Evolutionary conservation across 1,140 invertebrate species (phyloP).

Genomic region (Hyles vespertilio): DNA sequence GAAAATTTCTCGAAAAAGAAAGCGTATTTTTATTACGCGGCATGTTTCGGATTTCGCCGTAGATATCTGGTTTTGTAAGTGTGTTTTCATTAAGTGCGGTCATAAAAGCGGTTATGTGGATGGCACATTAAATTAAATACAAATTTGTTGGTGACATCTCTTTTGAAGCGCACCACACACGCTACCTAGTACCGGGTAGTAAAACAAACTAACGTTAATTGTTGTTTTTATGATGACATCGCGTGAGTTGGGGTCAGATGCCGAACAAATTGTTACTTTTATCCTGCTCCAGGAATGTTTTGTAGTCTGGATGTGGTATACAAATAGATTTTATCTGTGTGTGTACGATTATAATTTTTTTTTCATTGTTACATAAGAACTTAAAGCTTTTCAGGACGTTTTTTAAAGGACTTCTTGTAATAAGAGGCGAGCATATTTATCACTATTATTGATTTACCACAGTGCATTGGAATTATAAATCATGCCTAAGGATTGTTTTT

Average conservation of each 20-base stretch:
- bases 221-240: slow-evolving; percentile 60
- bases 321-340: background rate
- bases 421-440: too few relatives aligned
- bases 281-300: slow-evolving; percentile 3
- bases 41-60: slow-evolving; percentile 13
- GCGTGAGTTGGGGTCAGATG: slow-evolving; percentile 50
- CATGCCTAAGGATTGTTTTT: too few relatives aligned
- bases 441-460: too few relatives aligned
- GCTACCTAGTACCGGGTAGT: slow-evolving; percentile 34
- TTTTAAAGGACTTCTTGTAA: too few relatives aligned
- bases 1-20: slow-evolving; percentile 13
- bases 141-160: slow-evolving; percentile 41
- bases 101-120: slow-evolving; percentile 34
- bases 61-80: slow-evolving; percentile 29
- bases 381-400: too few relatives aligned
- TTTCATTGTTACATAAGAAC: too few relatives aligned
- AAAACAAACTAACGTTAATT: slow-evolving; percentile 65
- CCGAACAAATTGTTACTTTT: slow-evolving; percentile 43
- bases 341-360: background rate
- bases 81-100: slow-evolving; percentile 24
- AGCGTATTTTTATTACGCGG: background rate
- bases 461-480: too few relatives aligned
- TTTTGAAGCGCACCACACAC: slow-evolving; percentile 51
- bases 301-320: background rate
- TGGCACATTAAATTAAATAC: slow-evolving; percentile 35